These are phyloP conservation scores for Avahi laniger DNA, from an alignment of 2,797 vertebrate species.

Conservation along the genomic window DNA sequence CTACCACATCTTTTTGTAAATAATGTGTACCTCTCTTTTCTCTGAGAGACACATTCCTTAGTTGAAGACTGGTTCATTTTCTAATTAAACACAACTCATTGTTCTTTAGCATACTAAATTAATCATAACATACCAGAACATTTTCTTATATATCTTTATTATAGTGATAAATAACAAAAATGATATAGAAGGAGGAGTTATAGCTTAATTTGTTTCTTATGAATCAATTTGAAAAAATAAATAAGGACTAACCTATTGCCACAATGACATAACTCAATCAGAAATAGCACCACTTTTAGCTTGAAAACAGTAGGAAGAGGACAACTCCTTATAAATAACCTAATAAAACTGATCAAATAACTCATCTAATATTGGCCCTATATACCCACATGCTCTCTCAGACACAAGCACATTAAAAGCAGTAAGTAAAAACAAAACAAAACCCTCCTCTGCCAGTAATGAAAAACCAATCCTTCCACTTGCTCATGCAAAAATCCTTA, in stretches of 20 bases:
- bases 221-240: background rate
- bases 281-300: background rate
- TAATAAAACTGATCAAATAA: background rate
- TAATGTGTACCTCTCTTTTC: background rate
- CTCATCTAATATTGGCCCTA: background rate
- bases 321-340: background rate
- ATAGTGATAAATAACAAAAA: conserved; percentile 12
- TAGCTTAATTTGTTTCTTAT: background rate
- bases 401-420: background rate
- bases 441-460: background rate
- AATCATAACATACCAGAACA: background rate
- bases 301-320: background rate
- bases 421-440: background rate
- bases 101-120: background rate
- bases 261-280: background rate
- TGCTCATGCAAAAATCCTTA: background rate
- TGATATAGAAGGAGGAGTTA: background rate
- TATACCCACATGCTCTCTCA: background rate
- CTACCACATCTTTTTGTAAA: background rate
- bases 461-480: background rate
- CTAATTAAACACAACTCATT: background rate
- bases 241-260: background rate
- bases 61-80: background rate
- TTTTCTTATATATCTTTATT: background rate
- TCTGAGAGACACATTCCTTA: background rate